These are phyloP conservation scores for Tachysurus vachellii DNA, from an alignment of 2,113 vertebrate species.

Conservation along the genomic window DNA sequence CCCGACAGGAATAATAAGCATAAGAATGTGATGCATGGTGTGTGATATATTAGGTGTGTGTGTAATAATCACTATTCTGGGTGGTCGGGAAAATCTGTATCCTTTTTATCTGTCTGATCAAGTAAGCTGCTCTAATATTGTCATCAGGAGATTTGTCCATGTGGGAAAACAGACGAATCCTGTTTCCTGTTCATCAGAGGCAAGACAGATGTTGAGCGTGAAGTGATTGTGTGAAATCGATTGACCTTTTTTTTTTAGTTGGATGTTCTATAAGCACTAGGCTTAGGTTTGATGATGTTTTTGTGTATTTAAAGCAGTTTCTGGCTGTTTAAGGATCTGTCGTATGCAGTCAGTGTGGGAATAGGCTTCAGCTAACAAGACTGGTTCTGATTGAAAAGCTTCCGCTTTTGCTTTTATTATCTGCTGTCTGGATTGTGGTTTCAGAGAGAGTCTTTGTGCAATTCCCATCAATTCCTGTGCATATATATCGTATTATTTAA, in stretches of 20 bases:
- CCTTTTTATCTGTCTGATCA: not conserved
- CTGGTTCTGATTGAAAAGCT: slow-evolving; percentile 44
- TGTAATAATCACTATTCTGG: not conserved
- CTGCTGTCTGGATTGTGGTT: slow-evolving; percentile 39
- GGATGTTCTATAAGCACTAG: not conserved
- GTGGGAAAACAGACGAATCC: not conserved
- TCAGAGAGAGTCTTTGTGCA: slow-evolving; percentile 35
- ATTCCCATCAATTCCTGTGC: slow-evolving; percentile 54
- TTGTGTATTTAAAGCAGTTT: not conserved
- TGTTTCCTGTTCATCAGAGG: not conserved
- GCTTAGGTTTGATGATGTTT: not conserved
- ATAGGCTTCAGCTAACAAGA: slow-evolving; percentile 21
- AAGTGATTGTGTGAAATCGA: not conserved
- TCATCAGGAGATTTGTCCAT: not conserved
- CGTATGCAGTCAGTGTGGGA: not conserved
- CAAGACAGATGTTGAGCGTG: not conserved
- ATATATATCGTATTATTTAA: slow-evolving; percentile 53
- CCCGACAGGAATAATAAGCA: not conserved
- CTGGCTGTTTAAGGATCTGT: not conserved
- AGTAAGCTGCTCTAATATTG: not conserved
- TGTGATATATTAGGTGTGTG: not conserved
- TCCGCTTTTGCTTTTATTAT: slow-evolving; percentile 46
- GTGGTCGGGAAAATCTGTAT: not conserved
- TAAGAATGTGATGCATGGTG: not conserved
- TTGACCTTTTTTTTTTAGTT: not conserved